Evolutionary conservation across 2,888 invertebrate genomes (phyloP), one percentile per base, ranked within the genome.

Genomic region (Osmoderma eremita): DNA sequence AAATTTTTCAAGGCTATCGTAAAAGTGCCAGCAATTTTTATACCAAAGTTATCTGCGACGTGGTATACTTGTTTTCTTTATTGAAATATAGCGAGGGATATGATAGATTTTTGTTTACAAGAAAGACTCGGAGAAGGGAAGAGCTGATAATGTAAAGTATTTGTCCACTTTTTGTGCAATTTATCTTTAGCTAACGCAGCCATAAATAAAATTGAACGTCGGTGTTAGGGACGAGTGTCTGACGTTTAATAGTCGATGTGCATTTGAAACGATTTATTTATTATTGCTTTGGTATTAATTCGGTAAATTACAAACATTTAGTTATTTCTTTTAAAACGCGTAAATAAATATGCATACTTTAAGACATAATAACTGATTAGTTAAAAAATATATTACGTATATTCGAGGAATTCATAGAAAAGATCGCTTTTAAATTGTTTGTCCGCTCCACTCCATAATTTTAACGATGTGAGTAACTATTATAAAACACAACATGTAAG

Each of bases 21-120:
- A 61, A 45, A 61, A 61, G 30, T 45, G 58, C 17, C 22, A 22
- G 58, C 45, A 36, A 61, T 61, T 61, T 61, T 61, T 61, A 61
- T 61, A 36, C 58, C 36, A 30, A 45, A 8, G 30, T 17, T 30
- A 18, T 42, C 24, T 41, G 22, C 12, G 39, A 50, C 50, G 50
- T 38, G 49, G 51, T 49, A 36, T 63, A 63, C 50, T 50, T 63
- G 53, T 51, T 53, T 63, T 63, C 51, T 51, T 51, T 63, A 53
- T 51, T 63, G 63, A 63, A 63, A 63, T 63, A 63, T 63, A 39
- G 50, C 50, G 30, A 22, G 17, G 24, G n/a, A 5, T 30, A 22
- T 51, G 63, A 63, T 51, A 22, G 51, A 63, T 63, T 24, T 63
- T 41, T 51, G 63, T 63, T 63, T 51, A 50, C 53, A 30, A 42